Evolutionary conservation across 2,888 invertebrate genomes (phyloP), one percentile per base, ranked within the genome.

Genomic region (Melinaea menophilus): DNA sequence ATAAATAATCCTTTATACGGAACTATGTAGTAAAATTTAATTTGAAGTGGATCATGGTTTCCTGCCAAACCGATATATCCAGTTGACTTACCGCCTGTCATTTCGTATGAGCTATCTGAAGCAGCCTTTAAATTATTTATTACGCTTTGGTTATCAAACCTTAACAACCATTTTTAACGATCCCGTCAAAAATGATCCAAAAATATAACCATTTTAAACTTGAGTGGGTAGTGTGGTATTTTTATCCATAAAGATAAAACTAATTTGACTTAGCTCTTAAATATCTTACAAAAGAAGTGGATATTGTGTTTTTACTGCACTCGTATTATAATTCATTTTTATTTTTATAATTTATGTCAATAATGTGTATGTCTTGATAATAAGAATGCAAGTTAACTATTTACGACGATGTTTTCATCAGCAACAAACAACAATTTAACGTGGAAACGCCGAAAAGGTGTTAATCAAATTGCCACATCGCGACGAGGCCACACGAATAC

Each of bases 381-480:
- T 11, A 31, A n/a, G 31, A 31, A 51, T 48, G 48, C 48, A 48
- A 31, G 31, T 31, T 7, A 7, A 7, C 2, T 31, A 11, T 31
- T n/a, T 31, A 51, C 7, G 22, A 31, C 9, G 31, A 51, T 57
- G 56, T 61, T 61, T 34, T 57, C 31, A 22, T 33, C 51, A 1
- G 57, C 41, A 61, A 48, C 48, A 51, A 61, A 37, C 47, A 62
- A 46, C 33, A 55, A 72, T 71, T 71, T 76, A 70, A 72, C 59
- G 66, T 73, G 73, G 75, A 81, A 78, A 77, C 75, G 70, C 72
- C 75, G 63, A 69, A 75, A 75, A 77, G 74, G 74, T 83, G 87
- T 73, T 87, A 87, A 88, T 88, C 78, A 73, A 80, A 80, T 85
- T 81, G 75, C 76, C 82, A 84, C 79, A 75, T 77, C 69, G 63